Evolutionary conservation across 2,888 invertebrate species (phyloP).

Genomic region (Napeogenes inachia): DNA sequence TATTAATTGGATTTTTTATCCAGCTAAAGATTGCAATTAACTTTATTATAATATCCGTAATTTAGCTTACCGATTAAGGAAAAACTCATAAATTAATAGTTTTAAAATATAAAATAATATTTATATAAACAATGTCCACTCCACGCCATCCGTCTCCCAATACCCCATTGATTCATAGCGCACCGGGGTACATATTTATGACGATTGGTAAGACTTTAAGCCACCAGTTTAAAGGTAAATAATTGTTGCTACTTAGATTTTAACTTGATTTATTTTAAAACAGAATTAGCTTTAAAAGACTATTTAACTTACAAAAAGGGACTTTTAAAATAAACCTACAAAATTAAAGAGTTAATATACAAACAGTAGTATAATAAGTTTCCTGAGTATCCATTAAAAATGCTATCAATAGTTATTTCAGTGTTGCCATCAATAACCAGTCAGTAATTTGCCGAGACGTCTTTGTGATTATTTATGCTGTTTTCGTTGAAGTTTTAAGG

Average conservation of each 20-base stretch:
- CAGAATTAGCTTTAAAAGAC: neutral
- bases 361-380: too few relatives aligned
- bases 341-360: too few relatives aligned
- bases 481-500: too few relatives aligned
- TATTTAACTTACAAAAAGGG: too few relatives aligned
- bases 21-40: too few relatives aligned
- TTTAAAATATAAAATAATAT: neutral
- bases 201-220: constrained; percentile 43
- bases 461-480: constrained; percentile 64
- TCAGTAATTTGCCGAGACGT: constrained; percentile 67
- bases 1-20: too few relatives aligned
- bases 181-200: constrained; percentile 56
- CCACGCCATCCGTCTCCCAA: constrained; percentile 21
- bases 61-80: too few relatives aligned
- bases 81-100: too few relatives aligned
- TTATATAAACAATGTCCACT: constrained; percentile 31
- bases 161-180: constrained; percentile 49
- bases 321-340: too few relatives aligned
- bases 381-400: too few relatives aligned
- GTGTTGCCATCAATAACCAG: constrained; percentile 42
- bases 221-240: constrained; percentile 47
- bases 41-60: too few relatives aligned
- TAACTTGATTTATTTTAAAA: neutral
- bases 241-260: constrained; percentile 45
- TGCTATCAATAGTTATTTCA: constrained; percentile 39